Evolutionary conservation across 2,113 vertebrate species (phyloP).

Genomic region (Pantherophis guttatus): DNA sequence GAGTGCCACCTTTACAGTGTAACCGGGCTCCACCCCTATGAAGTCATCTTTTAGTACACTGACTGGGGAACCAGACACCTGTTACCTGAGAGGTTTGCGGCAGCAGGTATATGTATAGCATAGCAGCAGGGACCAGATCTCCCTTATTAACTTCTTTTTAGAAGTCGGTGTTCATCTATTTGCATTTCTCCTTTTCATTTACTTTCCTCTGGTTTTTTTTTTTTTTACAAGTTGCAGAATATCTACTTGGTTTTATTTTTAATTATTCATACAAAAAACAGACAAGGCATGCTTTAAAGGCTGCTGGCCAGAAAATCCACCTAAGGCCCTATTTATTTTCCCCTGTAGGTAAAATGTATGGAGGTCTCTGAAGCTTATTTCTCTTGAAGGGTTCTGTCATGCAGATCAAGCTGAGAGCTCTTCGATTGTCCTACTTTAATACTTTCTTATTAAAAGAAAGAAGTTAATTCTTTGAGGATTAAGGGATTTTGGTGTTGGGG

Average conservation of each 20-base stretch:
- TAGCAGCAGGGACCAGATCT: conserved; percentile 43
- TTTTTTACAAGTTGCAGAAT: background rate
- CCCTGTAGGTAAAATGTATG: background rate
- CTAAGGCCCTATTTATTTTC: background rate
- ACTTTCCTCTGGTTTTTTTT: background rate
- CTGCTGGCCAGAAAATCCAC: too few species aligned
- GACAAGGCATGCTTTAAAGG: background rate
- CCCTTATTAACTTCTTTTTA: conserved; percentile 51
- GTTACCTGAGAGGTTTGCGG: conserved; percentile 72
- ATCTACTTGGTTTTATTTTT: background rate
- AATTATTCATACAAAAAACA: background rate
- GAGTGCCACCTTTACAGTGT: conserved; percentile 72
- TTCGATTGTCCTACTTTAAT: background rate
- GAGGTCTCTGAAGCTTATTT: background rate
- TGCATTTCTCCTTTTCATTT: background rate
- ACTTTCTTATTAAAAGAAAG: background rate
- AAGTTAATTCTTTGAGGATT: background rate
- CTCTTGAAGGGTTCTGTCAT: background rate
- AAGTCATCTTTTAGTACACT: conserved; percentile 64
- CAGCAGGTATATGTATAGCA: conserved; percentile 47
- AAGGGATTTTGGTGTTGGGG: background rate
- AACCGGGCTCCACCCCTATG: conserved; percentile 74
- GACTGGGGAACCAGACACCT: conserved; percentile 67
- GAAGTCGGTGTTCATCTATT: too few species aligned
- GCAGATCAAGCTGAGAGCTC: background rate